phyloP scores from a whole-genome alignment of 2,797 vertebrate species.

The Stomatorhinus walkeri region DNA sequence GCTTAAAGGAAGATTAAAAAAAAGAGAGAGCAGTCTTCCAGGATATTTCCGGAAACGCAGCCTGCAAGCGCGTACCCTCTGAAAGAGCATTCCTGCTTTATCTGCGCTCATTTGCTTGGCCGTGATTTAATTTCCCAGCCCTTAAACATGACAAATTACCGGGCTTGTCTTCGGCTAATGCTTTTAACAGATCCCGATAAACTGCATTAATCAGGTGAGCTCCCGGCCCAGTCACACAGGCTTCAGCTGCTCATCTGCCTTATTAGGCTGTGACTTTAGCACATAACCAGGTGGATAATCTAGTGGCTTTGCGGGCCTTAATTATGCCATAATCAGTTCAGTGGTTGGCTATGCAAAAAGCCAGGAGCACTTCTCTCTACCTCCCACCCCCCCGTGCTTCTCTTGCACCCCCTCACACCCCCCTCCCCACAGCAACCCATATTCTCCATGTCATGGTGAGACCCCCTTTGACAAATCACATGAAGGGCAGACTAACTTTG shows the following conservation, averaged over 20 bases:
- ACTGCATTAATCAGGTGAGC: constrained; percentile 95
- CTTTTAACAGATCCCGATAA: constrained; percentile 99
- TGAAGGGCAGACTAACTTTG: constrained; percentile 97
- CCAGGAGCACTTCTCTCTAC: constrained; percentile 46
- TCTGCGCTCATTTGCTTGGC: constrained; percentile 77
- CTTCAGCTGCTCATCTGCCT: constrained; percentile 78
- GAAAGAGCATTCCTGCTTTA: constrained; percentile 52
- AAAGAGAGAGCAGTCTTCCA: constrained; percentile 32
- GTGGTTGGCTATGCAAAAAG: constrained; percentile 72
- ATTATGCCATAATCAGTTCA: constrained; percentile 99
- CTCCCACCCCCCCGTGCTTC: constrained; percentile 21
- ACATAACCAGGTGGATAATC: constrained; percentile 99
- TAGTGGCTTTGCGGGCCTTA: constrained; percentile 92
- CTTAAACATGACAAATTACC: constrained; percentile 99
- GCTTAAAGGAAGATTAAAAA: constrained; percentile 50
- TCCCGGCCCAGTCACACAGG: constrained; percentile 71
- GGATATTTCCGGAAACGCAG: constrained; percentile 28
- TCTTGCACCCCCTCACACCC: constrained; percentile 11
- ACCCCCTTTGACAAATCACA: constrained; percentile 84
- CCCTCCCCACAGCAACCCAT: constrained; percentile 40
- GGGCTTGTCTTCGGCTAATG: constrained; percentile 94
- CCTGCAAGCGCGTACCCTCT: constrained; percentile 55
- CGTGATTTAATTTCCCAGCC: constrained; percentile 90
- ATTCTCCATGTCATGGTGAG: constrained; percentile 62
- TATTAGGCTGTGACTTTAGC: constrained; percentile 87